Evolutionary conservation across 2,888 invertebrate species (phyloP), one percentile per base, ranked within the genome.

Genomic region (Tillus elongatus): DNA sequence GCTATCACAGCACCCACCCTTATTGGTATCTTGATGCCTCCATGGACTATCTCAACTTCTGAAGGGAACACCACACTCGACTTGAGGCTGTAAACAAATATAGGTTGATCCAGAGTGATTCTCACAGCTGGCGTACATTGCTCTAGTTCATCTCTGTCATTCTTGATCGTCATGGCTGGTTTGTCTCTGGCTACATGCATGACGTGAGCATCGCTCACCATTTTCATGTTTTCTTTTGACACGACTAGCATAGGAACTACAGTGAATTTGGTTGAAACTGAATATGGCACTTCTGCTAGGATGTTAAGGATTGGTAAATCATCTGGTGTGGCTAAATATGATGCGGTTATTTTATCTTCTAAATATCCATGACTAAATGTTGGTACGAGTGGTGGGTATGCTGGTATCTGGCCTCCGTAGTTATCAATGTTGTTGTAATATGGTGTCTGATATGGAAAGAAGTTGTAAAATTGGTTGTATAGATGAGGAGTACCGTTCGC

Each of bases 1-100:
- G 66, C 69, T 4, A 69, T 55, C 9, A 69, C 61, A 11, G 67
- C 65, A 2, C 67, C 68, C 16, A 69, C 62, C 16, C 49, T 54
- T 15, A 69, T 59, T 1, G 66, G 64, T 43, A 68, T 60, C 37
- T 56, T 58, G 30, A 60, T 54, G 2, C 61, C 61, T 12, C 59
- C 60, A 44, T 66, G 62, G 3, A 60, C 37, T 30, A 69, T 63
- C 30, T 58, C 54, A 27, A 68, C 56, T 39, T 62, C 59, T 2
- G 63, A 49, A 2, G 69, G 69, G 47, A 69, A 69, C 9, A 66
- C 49, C 16, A 69, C 59, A 33, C 56, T 56, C 9, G 61, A 58
- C 43, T 61, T 61, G 36, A 64, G 52, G 31, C 56, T 58, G 31
- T 62, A 58, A 9, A 67, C 56, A 14, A 64, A 43, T 31, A 69